Evolutionary conservation across 2,113 vertebrate species (phyloP).

Genomic region (Sakesphorus luctuosus): DNA sequence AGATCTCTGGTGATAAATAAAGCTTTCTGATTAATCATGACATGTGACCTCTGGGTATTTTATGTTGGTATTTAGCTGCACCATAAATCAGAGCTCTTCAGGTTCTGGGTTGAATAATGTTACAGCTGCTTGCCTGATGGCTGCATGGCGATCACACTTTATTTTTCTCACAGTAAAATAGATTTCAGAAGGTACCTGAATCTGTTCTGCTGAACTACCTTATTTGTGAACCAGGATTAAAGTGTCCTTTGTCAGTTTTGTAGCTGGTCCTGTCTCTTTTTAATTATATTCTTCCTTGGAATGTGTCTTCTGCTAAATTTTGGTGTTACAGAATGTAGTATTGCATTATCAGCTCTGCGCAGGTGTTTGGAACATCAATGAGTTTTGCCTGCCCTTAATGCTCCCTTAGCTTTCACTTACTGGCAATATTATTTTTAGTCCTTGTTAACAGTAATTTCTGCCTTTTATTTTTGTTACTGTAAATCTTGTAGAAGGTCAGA

Average conservation of each 20-base stretch:
- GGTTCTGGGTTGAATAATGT: not conserved
- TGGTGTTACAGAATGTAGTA: not conserved
- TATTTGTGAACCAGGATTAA: not conserved
- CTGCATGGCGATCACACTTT: accelerated
- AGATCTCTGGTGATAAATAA: not conserved
- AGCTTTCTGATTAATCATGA: not conserved
- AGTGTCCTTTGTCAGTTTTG: not conserved
- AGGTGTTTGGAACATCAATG: not conserved
- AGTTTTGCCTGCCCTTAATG: not conserved
- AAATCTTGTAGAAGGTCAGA: not conserved
- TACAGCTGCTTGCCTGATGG: not conserved
- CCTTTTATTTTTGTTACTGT: not conserved
- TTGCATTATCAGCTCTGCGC: not conserved
- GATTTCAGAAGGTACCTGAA: not conserved
- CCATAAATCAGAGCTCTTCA: not conserved
- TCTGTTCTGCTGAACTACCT: not conserved
- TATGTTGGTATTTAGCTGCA: not conserved
- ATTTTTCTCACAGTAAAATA: not conserved
- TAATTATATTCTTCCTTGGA: not conserved
- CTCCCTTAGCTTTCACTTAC: not conserved
- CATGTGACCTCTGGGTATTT: not conserved
- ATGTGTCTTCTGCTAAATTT: not conserved
- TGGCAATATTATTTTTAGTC: not conserved
- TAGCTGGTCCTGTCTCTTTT: not conserved
- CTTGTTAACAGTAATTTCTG: not conserved